Evolutionary conservation across 2,113 vertebrate genomes (phyloP).

Genomic region (Tetraodon nigroviridis): DNA sequence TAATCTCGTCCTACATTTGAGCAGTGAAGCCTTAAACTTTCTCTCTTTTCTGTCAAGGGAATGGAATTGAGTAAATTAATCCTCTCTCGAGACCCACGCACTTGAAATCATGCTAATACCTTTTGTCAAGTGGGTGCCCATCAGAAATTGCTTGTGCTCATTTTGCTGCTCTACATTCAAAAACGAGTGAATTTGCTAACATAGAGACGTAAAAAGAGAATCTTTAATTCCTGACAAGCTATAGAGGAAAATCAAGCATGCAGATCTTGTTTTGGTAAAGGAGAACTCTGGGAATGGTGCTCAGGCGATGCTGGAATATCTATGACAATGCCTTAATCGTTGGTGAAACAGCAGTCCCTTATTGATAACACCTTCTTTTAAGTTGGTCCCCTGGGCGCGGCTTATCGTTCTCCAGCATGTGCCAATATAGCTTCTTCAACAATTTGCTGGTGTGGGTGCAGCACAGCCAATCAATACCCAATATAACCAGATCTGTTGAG

Average conservation of each 20-base stretch:
- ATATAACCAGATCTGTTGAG: conserved; percentile 54
- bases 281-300: too few relatives aligned
- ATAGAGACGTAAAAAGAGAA: background rate
- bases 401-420: conserved; percentile 12
- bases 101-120: conserved; percentile 51
- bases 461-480: conserved; percentile 48
- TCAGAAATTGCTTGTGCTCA: conserved; percentile 20
- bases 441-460: conserved; percentile 18
- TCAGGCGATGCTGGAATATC: too few relatives aligned
- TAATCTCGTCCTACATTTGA: conserved; percentile 42
- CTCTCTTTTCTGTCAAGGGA: conserved; percentile 14
- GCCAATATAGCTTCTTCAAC: conserved; percentile 30
- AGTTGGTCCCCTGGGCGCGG: conserved; percentile 6
- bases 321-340: background rate
- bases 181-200: conserved; percentile 16
- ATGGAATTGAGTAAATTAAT: conserved; percentile 39
- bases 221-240: too few relatives aligned
- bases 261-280: background rate
- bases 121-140: conserved; percentile 41
- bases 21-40: conserved; percentile 26
- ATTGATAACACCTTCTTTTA: conserved; percentile 15
- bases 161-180: conserved; percentile 11
- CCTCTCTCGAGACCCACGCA: conserved; percentile 37
- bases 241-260: background rate
- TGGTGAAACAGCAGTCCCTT: conserved; percentile 1